Evolutionary conservation across 2,113 vertebrate species (phyloP), one percentile per base, ranked within the genome.

Genomic region (Siniperca chuatsi): DNA sequence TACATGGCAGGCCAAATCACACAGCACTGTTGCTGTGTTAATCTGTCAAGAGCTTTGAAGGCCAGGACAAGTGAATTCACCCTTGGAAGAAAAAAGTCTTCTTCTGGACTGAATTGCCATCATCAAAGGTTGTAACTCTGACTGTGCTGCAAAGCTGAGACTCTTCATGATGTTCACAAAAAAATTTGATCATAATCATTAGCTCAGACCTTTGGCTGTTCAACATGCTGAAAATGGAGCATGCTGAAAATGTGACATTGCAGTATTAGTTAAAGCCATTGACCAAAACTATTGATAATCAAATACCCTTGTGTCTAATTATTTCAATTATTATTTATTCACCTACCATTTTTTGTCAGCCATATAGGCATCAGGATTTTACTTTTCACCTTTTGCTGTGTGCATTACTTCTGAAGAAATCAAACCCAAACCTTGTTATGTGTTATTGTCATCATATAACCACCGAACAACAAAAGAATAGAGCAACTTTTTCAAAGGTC

Each of bases 31-130:
- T 87, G 84, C 90, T 73, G 85, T 85, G 92, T 92, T 94, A 94
- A 95, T 94, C 93, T 94, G 94, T 93, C 92, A 94, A 90, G 83
- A 76, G 75, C 92, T 94, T 92, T 92, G 90, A 95, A 92, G 88
- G 85, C 88, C 78, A 57, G 86, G 85, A 88, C 86, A 85, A 93
- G 92, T 91, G 88, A 91, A 89, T 87, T 88, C 60, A 81, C 69
- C 71, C 75, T 78, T 80, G 70, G 74, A 78, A 82, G 57, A 67
- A 62, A 33, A 50, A 74, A 82, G 37, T 55, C 4, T 66, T 70
- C 60, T 66, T 74, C 57, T 82, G 58, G 46, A 82, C 33, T 77
- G 65, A 54, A 60, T 50, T 72, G 77, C 57, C 54, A 71, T 79
- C 21, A 78, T 87, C 83, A 79, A 78, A 86, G 79, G 29, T 67